A percentile compares a stretch with the other conserved stretches of the same genome.
These are phyloP conservation scores for Hoplostethus mediterraneus DNA, from an alignment of 2,797 vertebrate species.

Conservation along the genomic window DNA sequence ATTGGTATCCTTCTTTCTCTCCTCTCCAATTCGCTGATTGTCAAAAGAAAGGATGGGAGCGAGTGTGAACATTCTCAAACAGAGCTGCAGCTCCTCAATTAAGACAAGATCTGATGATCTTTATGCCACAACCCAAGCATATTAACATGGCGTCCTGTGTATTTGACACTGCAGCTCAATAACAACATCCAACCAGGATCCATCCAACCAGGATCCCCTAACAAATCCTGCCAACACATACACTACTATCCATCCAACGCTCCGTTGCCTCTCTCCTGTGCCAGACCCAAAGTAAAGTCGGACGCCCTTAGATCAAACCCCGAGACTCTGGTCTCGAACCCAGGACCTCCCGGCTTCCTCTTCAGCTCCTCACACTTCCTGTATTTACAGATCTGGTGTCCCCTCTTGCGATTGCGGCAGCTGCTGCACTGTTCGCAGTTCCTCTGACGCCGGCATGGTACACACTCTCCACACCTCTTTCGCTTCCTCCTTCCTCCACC, in stretches of 20 bases:
- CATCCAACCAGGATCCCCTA: constrained; percentile 71
- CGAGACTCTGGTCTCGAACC: constrained; percentile 78
- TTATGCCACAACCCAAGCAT: constrained; percentile 52
- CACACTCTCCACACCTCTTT: constrained; percentile 98
- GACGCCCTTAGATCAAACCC: constrained; percentile 83
- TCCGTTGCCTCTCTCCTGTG: constrained; percentile 76
- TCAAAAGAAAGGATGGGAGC: constrained; percentile 83
- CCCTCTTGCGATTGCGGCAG: constrained; percentile 99
- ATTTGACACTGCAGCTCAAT: constrained; percentile 66
- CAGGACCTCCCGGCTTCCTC: constrained; percentile 94
- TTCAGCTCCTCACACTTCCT: constrained; percentile 99
- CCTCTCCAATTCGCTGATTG: constrained; percentile 79
- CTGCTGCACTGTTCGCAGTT: constrained; percentile 99
- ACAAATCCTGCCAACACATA: constrained; percentile 56
- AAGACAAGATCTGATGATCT: constrained; percentile 47
- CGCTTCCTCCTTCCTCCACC: constrained; percentile 93
- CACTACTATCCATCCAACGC: constrained; percentile 77
- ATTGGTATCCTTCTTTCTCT: constrained; percentile 78
- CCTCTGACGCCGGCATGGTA: constrained; percentile 95
- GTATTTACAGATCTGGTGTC: constrained; percentile 99
- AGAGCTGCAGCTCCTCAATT: constrained; percentile 66
- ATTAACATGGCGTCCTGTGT: constrained; percentile 64
- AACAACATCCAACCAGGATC: constrained; percentile 74
- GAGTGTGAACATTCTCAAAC: constrained; percentile 79
- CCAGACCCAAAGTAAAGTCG: constrained; percentile 82